phyloP scores from a whole-genome alignment of 2,888 invertebrate genomes.

The Agriopis marginaria region DNA sequence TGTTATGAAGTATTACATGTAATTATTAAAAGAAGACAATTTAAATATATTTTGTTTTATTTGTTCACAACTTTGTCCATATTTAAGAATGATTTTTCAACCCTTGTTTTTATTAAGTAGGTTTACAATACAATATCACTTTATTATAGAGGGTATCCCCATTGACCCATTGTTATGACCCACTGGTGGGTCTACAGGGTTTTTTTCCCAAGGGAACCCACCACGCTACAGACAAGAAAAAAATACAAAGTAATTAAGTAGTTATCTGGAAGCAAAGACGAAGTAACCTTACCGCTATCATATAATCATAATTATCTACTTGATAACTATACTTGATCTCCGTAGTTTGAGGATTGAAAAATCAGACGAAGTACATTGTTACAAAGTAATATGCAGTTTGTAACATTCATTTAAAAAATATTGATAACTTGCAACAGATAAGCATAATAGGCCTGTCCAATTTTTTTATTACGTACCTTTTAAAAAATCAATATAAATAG shows the following conservation, averaged over 20 bases:
- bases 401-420: background rate
- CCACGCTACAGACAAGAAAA: too few relatives aligned
- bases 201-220: too few relatives aligned
- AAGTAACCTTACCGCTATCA: background rate
- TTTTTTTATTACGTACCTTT: too few relatives aligned
- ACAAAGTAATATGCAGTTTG: background rate
- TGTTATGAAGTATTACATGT: slow-evolving; percentile 86
- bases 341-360: background rate
- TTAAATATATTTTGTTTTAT: slow-evolving; percentile 71
- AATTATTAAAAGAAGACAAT: slow-evolving; percentile 86
- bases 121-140: too few relatives aligned
- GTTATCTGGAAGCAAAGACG: background rate
- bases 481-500: too few relatives aligned
- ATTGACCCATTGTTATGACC: too few relatives aligned
- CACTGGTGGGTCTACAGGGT: too few relatives aligned
- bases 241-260: too few relatives aligned
- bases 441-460: background rate
- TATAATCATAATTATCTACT: too few relatives aligned
- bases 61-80: slow-evolving; percentile 15
- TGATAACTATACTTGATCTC: background rate
- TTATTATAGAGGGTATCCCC: too few relatives aligned
- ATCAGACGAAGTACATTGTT: background rate
- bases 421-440: background rate
- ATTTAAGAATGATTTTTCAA: slow-evolving; percentile 1
- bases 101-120: background rate